Percentiles rank a stretch among this genome's conserved stretches.
These are phyloP conservation scores for Leptarthrus brevirostris DNA, from an alignment of 2,888 invertebrate species.

Conservation along the genomic window DNA sequence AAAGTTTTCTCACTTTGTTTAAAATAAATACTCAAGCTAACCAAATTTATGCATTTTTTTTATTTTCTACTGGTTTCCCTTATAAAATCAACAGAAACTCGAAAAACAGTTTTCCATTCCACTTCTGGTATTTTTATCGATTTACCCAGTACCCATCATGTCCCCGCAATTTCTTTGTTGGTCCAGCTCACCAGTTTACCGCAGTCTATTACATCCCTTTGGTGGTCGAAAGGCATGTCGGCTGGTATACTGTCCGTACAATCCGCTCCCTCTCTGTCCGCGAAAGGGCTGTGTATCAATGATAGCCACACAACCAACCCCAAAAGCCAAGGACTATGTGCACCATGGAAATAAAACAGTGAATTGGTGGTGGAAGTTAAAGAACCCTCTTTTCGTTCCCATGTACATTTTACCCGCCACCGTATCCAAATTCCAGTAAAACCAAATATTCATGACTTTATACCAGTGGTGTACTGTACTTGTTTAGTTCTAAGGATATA, in stretches of 20 bases:
- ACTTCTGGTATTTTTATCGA: conserved; percentile 30
- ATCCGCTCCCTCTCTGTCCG: background rate
- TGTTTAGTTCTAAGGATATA: conserved; percentile 8
- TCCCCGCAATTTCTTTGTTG: conserved; percentile 7
- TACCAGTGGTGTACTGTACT: conserved; percentile 21
- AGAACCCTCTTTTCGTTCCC: background rate
- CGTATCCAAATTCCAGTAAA: conserved; percentile 37
- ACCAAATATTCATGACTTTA: conserved; percentile 48
- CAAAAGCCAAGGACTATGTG: background rate
- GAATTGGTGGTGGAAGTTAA: background rate
- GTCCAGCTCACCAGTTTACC: conserved; percentile 3
- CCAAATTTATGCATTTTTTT: too few species aligned
- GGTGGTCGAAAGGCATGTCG: conserved; percentile 36
- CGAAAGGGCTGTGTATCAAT: conserved; percentile 26
- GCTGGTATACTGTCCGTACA: background rate
- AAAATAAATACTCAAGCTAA: too few species aligned
- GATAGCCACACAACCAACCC: conserved; percentile 43
- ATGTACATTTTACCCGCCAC: background rate
- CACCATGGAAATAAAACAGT: conserved; percentile 3
- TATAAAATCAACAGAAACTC: background rate
- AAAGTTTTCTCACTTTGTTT: too few species aligned
- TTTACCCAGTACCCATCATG: conserved; percentile 7
- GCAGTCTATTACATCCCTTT: background rate
- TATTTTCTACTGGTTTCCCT: background rate
- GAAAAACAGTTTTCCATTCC: background rate